Evolutionary conservation across 1,140 invertebrate genomes (phyloP).

Genomic region (Planococcus citri): DNA sequence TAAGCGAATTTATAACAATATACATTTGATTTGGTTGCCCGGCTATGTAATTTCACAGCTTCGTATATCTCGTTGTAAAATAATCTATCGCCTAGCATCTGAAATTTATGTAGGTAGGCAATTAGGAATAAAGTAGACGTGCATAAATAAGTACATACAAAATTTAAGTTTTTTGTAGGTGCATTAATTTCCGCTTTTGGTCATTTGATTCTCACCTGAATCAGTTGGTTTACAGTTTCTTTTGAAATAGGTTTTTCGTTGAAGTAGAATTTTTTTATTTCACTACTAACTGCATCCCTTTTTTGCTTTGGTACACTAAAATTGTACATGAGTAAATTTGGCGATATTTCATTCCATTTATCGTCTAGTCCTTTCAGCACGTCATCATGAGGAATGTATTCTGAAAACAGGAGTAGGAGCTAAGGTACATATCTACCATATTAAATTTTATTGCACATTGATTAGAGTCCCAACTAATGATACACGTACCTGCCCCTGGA

Average conservation of each 20-base stretch:
- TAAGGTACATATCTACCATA: too few species aligned
- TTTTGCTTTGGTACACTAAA: constrained; percentile 10
- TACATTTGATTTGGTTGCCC: constrained; percentile 24
- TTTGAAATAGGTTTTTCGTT: background rate
- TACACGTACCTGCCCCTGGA: constrained; percentile 38
- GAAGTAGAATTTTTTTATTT: background rate
- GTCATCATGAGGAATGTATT: background rate
- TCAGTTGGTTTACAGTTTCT: background rate
- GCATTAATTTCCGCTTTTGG: background rate
- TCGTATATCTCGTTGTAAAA: constrained; percentile 27
- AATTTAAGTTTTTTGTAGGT: background rate
- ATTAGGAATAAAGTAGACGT: background rate
- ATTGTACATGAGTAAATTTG: background rate
- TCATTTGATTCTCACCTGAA: background rate
- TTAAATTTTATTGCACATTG: background rate
- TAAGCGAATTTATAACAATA: constrained; percentile 29
- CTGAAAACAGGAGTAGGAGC: background rate
- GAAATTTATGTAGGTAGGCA: background rate
- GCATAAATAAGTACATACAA: background rate
- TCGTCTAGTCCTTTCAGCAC: background rate
- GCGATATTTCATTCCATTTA: background rate
- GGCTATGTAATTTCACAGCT: constrained; percentile 25
- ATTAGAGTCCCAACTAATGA: background rate
- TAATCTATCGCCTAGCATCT: constrained; percentile 29
- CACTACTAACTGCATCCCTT: background rate